Evolutionary conservation across 2,888 invertebrate genomes (phyloP).

Genomic region (Ornithoptera priamus): DNA sequence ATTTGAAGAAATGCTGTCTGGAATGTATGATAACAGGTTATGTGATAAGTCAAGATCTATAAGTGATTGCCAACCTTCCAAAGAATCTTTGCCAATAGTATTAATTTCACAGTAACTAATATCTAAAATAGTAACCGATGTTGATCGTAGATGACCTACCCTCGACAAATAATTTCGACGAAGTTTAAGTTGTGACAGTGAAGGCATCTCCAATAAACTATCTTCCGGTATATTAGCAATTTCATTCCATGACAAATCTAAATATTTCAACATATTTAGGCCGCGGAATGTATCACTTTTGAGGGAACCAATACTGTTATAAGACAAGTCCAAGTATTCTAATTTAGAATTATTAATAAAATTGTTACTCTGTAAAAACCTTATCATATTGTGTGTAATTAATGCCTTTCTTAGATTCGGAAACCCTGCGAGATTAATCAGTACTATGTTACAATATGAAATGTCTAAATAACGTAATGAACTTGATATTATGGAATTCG

Average conservation of each 20-base stretch:
- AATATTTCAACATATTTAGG: constrained; percentile 75
- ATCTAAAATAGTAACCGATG: constrained; percentile 80
- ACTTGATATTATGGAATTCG: constrained; percentile 66
- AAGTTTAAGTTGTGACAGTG: constrained; percentile 81
- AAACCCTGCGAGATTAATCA: constrained; percentile 81
- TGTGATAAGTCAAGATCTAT: constrained; percentile 82
- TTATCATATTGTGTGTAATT: constrained; percentile 83
- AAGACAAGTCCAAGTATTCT: constrained; percentile 82
- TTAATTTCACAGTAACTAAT: constrained; percentile 84
- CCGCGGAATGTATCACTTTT: constrained; percentile 82
- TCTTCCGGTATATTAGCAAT: constrained; percentile 80
- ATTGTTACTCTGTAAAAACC: constrained; percentile 76
- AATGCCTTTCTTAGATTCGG: constrained; percentile 80
- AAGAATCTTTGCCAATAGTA: constrained; percentile 75
- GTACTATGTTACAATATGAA: constrained; percentile 82
- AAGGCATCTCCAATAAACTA: constrained; percentile 80
- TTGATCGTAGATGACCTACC: constrained; percentile 79
- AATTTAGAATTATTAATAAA: constrained; percentile 82
- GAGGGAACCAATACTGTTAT: constrained; percentile 82
- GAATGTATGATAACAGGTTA: constrained; percentile 83
- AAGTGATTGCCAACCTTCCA: constrained; percentile 81
- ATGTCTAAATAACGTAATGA: constrained; percentile 80
- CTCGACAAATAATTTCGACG: constrained; percentile 83
- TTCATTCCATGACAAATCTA: constrained; percentile 86
- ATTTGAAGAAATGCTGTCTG: constrained; percentile 80